These are phyloP conservation scores for Vollenhovia emeryi DNA, from an alignment of 1,140 invertebrate species.

Conservation along the genomic window DNA sequence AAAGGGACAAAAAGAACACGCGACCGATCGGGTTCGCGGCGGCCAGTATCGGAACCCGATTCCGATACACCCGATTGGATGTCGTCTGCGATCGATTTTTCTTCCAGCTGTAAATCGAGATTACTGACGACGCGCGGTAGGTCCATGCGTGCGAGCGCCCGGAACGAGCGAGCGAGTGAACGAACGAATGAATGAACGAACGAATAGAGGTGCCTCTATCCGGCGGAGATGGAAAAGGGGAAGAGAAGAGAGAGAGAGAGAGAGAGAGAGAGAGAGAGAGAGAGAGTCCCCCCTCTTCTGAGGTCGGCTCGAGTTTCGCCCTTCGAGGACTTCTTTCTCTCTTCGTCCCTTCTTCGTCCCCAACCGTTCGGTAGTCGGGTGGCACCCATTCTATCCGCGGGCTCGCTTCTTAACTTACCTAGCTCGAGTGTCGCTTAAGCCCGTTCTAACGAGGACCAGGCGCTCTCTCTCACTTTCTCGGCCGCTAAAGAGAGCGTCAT, in stretches of 20 bases:
- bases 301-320: constrained; percentile 27
- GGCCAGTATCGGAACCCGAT: constrained; percentile 32
- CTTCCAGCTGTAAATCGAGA: constrained; percentile 60
- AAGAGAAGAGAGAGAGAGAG: constrained; percentile 5
- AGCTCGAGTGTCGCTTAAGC: constrained; percentile 37
- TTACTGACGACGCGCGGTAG: constrained; percentile 61
- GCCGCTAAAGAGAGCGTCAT: neutral
- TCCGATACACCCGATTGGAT: constrained; percentile 46
- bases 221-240: neutral
- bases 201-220: constrained; percentile 53
- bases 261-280: constrained; percentile 7
- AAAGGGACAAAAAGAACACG: neutral
- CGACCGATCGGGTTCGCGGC: neutral
- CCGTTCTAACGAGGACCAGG: constrained; percentile 27
- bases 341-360: neutral
- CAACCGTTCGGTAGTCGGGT: constrained; percentile 1
- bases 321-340: constrained; percentile 33
- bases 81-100: constrained; percentile 59
- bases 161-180: constrained; percentile 29
- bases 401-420: constrained; percentile 29
- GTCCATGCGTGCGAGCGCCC: constrained; percentile 54
- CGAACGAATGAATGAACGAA: constrained; percentile 34
- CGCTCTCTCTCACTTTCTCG: neutral
- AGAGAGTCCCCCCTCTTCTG: neutral
- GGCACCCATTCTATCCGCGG: neutral